phyloP scores from a whole-genome alignment of 2,797 vertebrate genomes.

The Sternotherus odoratus region DNA sequence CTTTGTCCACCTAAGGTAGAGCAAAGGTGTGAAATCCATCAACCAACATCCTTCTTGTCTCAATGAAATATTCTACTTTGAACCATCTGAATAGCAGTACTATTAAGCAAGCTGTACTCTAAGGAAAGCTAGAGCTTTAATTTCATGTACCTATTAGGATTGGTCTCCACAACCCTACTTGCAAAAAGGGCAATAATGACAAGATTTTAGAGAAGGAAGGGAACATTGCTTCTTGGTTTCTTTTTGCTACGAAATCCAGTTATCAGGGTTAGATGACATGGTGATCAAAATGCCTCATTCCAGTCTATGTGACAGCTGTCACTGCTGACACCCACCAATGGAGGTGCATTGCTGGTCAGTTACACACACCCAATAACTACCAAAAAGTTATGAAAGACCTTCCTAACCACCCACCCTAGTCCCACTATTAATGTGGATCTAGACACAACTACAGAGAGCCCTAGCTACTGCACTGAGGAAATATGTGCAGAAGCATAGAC shows the following conservation, averaged over 20 bases:
- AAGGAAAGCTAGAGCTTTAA: conserved; percentile 13
- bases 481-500: not conserved
- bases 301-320: not conserved
- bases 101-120: conserved; percentile 25
- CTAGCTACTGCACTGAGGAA: not conserved
- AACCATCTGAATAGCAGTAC: not conserved
- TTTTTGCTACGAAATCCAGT: not conserved
- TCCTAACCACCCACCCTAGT: not conserved
- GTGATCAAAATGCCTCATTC: not conserved
- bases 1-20: not conserved
- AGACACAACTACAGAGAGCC: not conserved
- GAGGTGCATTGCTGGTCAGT: not conserved
- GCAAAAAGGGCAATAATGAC: not conserved
- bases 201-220: not conserved
- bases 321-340: not conserved
- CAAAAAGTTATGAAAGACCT: not conserved
- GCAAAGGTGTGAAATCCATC: not conserved
- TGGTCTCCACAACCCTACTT: not conserved
- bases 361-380: not conserved
- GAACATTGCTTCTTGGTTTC: not conserved
- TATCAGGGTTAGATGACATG: not conserved
- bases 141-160: conserved; percentile 10
- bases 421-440: not conserved
- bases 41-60: not conserved
- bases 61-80: not conserved